These are phyloP conservation scores for Adelognathus sp. DNA, from an alignment of 2,888 invertebrate species.

Conservation along the genomic window DNA sequence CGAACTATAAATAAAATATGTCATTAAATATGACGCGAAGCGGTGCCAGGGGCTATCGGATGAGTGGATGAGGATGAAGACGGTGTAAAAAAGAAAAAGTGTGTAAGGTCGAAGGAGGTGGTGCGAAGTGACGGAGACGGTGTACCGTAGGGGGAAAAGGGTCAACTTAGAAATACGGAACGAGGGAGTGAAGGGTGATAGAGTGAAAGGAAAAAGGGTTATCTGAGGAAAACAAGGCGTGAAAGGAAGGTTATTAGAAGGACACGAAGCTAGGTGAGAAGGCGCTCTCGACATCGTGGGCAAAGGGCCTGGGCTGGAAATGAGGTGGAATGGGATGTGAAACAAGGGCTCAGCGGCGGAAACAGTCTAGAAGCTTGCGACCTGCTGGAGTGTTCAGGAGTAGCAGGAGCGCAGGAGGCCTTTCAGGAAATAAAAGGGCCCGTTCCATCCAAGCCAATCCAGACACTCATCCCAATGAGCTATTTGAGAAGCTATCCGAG, in stretches of 20 bases:
- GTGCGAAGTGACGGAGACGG: slow-evolving; percentile 48
- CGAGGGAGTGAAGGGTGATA: no score
- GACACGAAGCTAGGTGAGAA: slow-evolving; percentile 33
- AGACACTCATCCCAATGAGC: slow-evolving; percentile 25
- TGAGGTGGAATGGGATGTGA: slow-evolving; percentile 35
- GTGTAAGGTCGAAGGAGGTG: slow-evolving; percentile 55
- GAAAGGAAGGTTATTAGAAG: slow-evolving; percentile 35
- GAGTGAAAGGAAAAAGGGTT: slow-evolving; percentile 68
- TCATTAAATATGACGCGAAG: neutral
- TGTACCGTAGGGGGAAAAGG: slow-evolving; percentile 66
- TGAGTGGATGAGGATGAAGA: neutral
- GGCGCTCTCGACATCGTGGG: slow-evolving; percentile 15
- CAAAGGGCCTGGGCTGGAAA: slow-evolving; percentile 52
- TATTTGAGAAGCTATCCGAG: slow-evolving; percentile 50
- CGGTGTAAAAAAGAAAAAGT: neutral
- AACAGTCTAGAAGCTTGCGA: neutral
- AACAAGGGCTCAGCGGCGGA: slow-evolving; percentile 18
- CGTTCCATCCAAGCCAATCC: slow-evolving; percentile 2
- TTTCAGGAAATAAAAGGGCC: slow-evolving; percentile 13
- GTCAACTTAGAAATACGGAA: slow-evolving; percentile 63
- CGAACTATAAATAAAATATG: neutral
- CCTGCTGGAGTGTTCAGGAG: neutral
- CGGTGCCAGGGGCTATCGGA: neutral
- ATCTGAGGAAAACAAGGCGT: slow-evolving; percentile 57
- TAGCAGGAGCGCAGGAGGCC: slow-evolving; percentile 15